phyloP scores from a whole-genome alignment of 2,113 vertebrate species.

The Brachyhypopomus gauderio region DNA sequence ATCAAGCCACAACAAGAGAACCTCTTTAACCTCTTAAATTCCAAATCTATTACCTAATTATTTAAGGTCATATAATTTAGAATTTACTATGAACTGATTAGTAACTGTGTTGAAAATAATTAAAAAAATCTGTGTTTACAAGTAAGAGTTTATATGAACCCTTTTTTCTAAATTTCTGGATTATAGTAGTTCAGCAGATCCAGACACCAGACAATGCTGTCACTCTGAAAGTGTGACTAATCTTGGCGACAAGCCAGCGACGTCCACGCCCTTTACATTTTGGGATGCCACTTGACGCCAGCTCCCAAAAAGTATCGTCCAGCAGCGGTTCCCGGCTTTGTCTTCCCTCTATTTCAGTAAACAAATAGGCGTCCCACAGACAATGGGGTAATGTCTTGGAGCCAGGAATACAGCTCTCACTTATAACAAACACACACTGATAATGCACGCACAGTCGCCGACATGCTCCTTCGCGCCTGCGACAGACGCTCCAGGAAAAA shows the following conservation, averaged over 20 bases:
- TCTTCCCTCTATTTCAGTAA: slow-evolving; percentile 51
- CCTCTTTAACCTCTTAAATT: too few relatives aligned
- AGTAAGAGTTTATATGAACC: too few relatives aligned
- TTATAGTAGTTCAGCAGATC: not conserved
- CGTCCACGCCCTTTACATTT: slow-evolving; percentile 22
- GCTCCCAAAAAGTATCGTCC: slow-evolving; percentile 29
- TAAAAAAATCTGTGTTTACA: not conserved
- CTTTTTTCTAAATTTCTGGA: not conserved
- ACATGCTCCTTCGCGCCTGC: slow-evolving; percentile 15
- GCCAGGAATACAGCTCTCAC: slow-evolving; percentile 29
- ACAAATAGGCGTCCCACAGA: slow-evolving; percentile 57
- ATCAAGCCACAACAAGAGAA: too few relatives aligned
- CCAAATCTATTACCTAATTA: too few relatives aligned
- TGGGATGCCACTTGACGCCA: slow-evolving; percentile 51
- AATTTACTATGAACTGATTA: too few relatives aligned
- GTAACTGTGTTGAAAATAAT: too few relatives aligned
- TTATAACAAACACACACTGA: slow-evolving; percentile 43
- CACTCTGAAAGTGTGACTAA: not conserved
- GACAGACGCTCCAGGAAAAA: slow-evolving; percentile 48
- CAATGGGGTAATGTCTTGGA: slow-evolving; percentile 50
- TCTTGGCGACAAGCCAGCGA: slow-evolving; percentile 33
- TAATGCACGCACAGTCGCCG: slow-evolving; percentile 34
- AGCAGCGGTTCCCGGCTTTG: slow-evolving; percentile 54
- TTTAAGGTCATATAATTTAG: too few relatives aligned
- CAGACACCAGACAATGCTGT: not conserved